A percentile compares a stretch with the other conserved stretches of the same genome.
These are phyloP conservation scores for Rhineura floridana DNA, from an alignment of 2,113 vertebrate species.

Conservation along the genomic window DNA sequence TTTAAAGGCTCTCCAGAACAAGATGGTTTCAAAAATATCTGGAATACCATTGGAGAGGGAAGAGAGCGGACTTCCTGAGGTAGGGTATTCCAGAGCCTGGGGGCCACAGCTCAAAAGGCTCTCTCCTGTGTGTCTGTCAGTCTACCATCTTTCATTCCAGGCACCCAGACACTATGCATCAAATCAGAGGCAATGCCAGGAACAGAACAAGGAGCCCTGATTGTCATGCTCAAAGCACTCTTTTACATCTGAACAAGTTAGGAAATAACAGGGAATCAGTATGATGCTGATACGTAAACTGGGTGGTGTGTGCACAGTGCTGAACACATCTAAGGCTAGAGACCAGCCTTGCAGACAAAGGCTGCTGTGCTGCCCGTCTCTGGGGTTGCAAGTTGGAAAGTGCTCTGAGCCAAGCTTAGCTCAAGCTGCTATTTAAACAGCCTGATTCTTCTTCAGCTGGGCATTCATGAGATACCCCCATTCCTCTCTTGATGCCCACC, in stretches of 20 bases:
- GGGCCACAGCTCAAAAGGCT: too few relatives aligned
- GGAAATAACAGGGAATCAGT: background rate
- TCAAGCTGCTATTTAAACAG: fast-evolving
- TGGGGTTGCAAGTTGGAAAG: background rate
- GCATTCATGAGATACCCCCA: background rate
- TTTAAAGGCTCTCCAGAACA: too few relatives aligned
- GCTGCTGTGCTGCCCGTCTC: background rate
- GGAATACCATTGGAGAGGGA: too few relatives aligned
- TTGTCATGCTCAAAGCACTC: background rate
- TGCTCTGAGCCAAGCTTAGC: background rate
- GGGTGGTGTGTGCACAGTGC: background rate
- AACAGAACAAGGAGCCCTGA: background rate
- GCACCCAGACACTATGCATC: too few relatives aligned
- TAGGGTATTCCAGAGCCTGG: too few relatives aligned
- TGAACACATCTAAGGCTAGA: background rate
- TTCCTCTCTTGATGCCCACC: constrained; percentile 34
- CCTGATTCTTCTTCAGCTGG: background rate
- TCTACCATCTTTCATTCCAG: too few relatives aligned
- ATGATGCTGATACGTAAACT: background rate
- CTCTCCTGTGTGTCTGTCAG: too few relatives aligned
- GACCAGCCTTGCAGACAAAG: background rate
- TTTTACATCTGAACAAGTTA: background rate
- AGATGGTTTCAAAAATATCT: too few relatives aligned
- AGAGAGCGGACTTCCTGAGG: too few relatives aligned
- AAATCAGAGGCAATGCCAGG: background rate